Evolutionary conservation across 1,140 invertebrate species (phyloP).

Genomic region (Cepaea nemoralis): DNA sequence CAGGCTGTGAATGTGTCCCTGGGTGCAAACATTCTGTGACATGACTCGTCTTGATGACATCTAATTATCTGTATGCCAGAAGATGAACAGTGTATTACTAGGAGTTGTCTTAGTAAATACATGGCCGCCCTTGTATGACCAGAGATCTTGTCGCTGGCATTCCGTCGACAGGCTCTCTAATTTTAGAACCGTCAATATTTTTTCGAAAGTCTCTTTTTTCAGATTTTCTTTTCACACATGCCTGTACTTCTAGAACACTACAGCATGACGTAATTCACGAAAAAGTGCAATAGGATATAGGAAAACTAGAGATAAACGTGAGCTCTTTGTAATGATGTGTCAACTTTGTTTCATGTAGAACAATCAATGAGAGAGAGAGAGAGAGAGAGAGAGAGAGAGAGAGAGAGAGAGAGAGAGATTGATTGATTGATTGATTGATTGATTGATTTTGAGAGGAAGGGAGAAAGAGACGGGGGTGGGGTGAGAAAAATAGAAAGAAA

Average conservation of each 20-base stretch:
- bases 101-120: neutral
- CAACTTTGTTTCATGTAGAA: no score
- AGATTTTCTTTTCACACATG: no score
- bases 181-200: neutral
- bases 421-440: no score
- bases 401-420: no score
- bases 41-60: neutral
- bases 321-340: no score
- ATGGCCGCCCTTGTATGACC: neutral
- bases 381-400: slow-evolving; percentile 20
- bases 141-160: neutral
- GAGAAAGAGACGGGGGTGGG: no score
- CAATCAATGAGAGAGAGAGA: slow-evolving; percentile 25
- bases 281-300: no score
- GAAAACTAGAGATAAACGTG: no score
- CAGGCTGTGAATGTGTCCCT: neutral
- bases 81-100: slow-evolving; percentile 1
- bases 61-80: neutral
- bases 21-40: neutral
- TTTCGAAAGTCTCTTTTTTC: neutral
- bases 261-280: no score
- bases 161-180: neutral
- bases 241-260: no score
- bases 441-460: no score
- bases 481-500: no score